phyloP scores from a whole-genome alignment of 2,113 vertebrate species.

The Mystacornis crossleyi region DNA sequence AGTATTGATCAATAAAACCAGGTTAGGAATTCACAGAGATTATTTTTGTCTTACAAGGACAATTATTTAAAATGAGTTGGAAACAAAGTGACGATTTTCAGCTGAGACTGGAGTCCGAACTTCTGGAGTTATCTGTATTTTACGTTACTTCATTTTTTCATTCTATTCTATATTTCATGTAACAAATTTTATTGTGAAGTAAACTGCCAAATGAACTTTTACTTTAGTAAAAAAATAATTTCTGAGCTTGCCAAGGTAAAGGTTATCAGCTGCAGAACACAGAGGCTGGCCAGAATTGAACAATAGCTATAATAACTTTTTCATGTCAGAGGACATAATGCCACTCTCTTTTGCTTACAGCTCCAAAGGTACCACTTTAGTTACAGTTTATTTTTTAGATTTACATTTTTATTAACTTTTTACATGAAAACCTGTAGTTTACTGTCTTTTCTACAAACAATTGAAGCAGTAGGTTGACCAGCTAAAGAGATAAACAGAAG shows the following conservation, averaged over 20 bases:
- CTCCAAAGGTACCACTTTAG: neutral
- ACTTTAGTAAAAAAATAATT: neutral
- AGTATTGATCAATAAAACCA: neutral
- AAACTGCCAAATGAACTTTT: neutral
- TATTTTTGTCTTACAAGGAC: neutral
- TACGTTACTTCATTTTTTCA: neutral
- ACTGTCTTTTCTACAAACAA: neutral
- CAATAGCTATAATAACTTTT: neutral
- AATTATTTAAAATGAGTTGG: neutral
- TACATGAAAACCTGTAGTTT: neutral
- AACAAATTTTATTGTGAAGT: neutral
- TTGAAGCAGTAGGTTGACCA: neutral
- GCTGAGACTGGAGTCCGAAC: neutral
- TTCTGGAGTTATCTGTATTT: neutral
- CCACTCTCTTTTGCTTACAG: neutral
- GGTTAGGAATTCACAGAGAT: neutral
- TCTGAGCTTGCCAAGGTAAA: neutral
- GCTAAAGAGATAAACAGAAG: conserved; percentile 33
- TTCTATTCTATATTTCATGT: neutral
- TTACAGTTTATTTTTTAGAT: neutral
- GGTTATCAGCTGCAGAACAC: neutral
- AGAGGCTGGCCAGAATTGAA: neutral
- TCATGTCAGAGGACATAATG: neutral
- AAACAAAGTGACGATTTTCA: neutral
- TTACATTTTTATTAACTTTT: conserved; percentile 40